Percentiles rank a stretch among this genome's conserved stretches.
phyloP scores from a whole-genome alignment of 2,797 vertebrate genomes.

The Cheirogaleus major region DNA sequence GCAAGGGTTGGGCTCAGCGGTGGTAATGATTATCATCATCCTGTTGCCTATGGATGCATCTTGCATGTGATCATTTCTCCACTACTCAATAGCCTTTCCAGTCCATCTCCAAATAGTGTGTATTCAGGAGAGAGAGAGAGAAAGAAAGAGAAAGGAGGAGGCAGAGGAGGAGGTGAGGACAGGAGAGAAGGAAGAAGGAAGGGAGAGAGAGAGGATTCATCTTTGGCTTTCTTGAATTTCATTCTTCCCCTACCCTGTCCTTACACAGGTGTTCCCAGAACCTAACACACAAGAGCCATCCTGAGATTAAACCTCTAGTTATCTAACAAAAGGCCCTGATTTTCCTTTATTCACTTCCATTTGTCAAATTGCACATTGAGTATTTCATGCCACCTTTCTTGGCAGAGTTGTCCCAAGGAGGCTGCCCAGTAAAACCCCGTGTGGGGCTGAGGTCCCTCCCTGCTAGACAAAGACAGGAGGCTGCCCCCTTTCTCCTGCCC shows the following conservation, averaged over 20 bases:
- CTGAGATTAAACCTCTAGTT: not conserved
- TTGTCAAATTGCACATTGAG: no score
- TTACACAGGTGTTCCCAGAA: not conserved
- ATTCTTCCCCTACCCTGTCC: not conserved
- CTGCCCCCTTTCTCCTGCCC: no score
- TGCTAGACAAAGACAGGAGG: not conserved
- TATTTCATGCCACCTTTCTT: not conserved
- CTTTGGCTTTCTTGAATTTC: not conserved
- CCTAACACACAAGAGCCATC: no score
- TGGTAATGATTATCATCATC: accelerated
- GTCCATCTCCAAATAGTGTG: not conserved
- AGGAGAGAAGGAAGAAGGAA: accelerated
- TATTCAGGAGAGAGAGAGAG: not conserved
- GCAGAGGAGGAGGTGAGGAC: not conserved
- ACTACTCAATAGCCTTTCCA: not conserved
- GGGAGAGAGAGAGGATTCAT: not conserved
- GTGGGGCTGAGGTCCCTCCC: no score
- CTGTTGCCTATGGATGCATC: accelerated
- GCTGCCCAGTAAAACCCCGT: not conserved
- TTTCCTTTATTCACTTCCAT: not conserved
- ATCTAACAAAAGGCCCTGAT: not conserved
- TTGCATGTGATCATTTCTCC: not conserved
- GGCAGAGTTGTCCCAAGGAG: not conserved
- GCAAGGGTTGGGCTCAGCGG: accelerated
- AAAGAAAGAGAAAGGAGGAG: not conserved